Base-by-base conservation (phyloP, 2,797 vertebrate genomes). In the Eptatretus atami region DNA sequence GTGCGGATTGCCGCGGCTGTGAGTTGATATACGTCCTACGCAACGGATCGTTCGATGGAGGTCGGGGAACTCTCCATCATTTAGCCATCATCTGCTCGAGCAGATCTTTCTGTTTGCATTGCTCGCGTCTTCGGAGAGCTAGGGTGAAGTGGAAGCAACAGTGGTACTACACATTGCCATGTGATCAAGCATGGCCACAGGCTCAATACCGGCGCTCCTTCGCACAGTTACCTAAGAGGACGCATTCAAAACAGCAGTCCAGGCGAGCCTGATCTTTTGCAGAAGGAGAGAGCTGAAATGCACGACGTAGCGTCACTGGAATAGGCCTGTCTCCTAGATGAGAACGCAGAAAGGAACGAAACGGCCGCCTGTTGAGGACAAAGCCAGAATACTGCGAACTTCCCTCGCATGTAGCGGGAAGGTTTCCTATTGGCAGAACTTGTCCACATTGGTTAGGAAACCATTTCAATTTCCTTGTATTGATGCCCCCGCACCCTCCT, bases 1-100 rank as follows among this genome's bases (percentile, higher is more conserved):
- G 77, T 19, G 92, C 82, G 2, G 86, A 90, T 76, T 95, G 87
- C 69, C 86, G 79, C 71, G 77, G 53, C 85, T 84, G 73, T 95
- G 84, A 1, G 90, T 87, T 78, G 82, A 78, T 94, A 98, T 75
- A 95, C 69, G 71, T 98, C 92, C 73, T 98, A 90, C 0, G 88
- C 85, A 68, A 98, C 90, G n/a, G 3, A 98, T 98, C 2, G 92
- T 94, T 68, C 87, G 83, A 71, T 98, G 92, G 66, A 98, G 82
- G 69, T 94, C 86, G 6, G 92, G 92, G 70, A 98, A 98, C 74
- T 96, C 92, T 54, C 92, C 92, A 96, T 88, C 88, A 98, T 96
- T 77, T 98, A 0, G 83, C 84, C 92, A 98, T 98, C 73, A 92
- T 95, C 77, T 96, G 92, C 70, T 98, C 90, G 71, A 98, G 75